These are phyloP conservation scores for Xyrauchen texanus DNA, from an alignment of 2,113 vertebrate genomes.

Conservation along the genomic window DNA sequence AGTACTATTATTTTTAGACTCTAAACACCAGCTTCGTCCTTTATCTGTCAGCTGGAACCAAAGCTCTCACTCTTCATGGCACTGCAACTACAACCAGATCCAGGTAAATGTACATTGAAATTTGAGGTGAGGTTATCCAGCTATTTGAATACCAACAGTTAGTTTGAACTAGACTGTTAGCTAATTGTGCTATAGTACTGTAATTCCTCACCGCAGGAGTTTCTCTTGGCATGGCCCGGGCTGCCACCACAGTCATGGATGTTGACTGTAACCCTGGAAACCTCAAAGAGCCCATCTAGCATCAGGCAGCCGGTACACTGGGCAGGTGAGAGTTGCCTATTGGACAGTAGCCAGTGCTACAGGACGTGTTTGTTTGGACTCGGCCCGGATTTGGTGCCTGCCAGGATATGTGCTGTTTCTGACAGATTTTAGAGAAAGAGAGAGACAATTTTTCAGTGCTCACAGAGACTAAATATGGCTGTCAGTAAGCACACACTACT, in stretches of 20 bases:
- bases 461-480: slow-evolving; percentile 76
- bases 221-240: slow-evolving; percentile 48
- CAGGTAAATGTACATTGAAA: not conserved
- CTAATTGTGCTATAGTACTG: slow-evolving; percentile 51
- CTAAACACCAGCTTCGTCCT: not conserved
- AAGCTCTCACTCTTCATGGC: not conserved
- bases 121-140: slow-evolving; percentile 25
- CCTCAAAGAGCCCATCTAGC: slow-evolving; percentile 59
- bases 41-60: not conserved
- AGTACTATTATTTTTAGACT: not conserved
- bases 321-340: slow-evolving; percentile 83
- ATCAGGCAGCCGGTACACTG: slow-evolving; percentile 75
- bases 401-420: slow-evolving; percentile 85
- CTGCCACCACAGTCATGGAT: slow-evolving; percentile 23
- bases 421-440: slow-evolving; percentile 79
- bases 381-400: slow-evolving; percentile 75
- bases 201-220: slow-evolving; percentile 44
- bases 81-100: not conserved
- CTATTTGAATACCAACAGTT: slow-evolving; percentile 38
- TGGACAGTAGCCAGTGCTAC: slow-evolving; percentile 63
- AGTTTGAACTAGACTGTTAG: slow-evolving; percentile 48
- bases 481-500: slow-evolving; percentile 64
- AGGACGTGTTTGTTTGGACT: slow-evolving; percentile 88
- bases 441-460: slow-evolving; percentile 71
- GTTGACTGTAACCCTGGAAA: slow-evolving; percentile 52